Percentiles rank a stretch among this genome's conserved stretches.
Evolutionary conservation across 2,113 vertebrate genomes (phyloP).

Genomic region (Leptodactylus fuscus): DNA sequence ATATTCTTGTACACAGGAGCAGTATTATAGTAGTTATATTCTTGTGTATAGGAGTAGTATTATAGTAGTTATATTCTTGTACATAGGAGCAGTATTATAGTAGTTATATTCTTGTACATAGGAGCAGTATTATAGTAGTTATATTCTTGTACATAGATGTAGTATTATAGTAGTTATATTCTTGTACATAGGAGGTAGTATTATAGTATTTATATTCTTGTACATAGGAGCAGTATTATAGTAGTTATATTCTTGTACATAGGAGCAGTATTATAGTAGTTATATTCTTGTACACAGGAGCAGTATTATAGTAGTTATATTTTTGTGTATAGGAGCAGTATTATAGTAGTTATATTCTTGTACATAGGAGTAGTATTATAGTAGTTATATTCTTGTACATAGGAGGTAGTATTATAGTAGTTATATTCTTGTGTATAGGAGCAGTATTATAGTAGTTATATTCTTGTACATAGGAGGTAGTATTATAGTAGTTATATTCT

Average conservation of each 20-base stretch:
- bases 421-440: no score
- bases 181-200: no score
- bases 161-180: not conserved
- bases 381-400: slow-evolving; percentile 13
- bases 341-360: slow-evolving; percentile 9
- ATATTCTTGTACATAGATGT: slow-evolving; percentile 1
- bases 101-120: slow-evolving; percentile 6
- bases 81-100: slow-evolving; percentile 5
- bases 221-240: slow-evolving; percentile 17
- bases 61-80: slow-evolving; percentile 2
- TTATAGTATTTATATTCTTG: slow-evolving; percentile 1
- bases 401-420: no score
- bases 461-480: not conserved
- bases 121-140: slow-evolving; percentile 16
- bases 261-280: slow-evolving; percentile 19
- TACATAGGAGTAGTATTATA: slow-evolving; percentile 13
- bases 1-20: no score
- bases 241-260: slow-evolving; percentile 12
- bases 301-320: slow-evolving; percentile 9
- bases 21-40: not conserved
- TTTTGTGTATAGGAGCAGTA: not conserved
- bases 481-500: slow-evolving; percentile 24
- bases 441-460: no score
- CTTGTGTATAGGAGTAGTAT: not conserved
- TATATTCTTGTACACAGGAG: not conserved